Percentiles rank a stretch among this genome's conserved stretches.
Evolutionary conservation across 2,888 invertebrate species (phyloP).

Genomic region (Philereme transversata): DNA sequence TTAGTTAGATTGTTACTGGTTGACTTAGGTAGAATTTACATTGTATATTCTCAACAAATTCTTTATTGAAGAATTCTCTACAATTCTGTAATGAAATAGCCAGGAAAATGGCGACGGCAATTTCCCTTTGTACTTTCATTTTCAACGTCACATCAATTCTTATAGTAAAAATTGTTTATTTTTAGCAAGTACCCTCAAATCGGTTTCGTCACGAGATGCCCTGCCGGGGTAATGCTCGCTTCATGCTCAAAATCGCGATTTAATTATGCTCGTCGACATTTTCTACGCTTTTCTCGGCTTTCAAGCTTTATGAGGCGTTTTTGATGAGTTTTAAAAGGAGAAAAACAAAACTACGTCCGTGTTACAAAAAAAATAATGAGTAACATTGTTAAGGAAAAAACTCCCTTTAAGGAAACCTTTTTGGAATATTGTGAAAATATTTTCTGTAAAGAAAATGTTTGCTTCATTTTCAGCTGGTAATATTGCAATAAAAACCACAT

Average conservation of each 20-base stretch:
- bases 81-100: neutral
- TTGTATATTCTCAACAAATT: no score
- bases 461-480: neutral
- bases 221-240: constrained; percentile 33
- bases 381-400: constrained; percentile 4
- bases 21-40: no score
- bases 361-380: constrained; percentile 2
- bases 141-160: constrained; percentile 16
- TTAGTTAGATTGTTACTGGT: no score
- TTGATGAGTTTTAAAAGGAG: constrained; percentile 20
- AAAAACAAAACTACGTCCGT: constrained; percentile 3
- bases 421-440: no score
- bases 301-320: constrained; percentile 24
- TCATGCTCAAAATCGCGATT: constrained; percentile 38
- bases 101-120: constrained; percentile 7
- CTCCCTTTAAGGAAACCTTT: no score
- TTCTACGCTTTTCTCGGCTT: constrained; percentile 28
- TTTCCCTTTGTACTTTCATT: constrained; percentile 18
- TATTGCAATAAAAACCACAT: no score
- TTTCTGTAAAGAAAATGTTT: no score
- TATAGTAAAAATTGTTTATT: constrained; percentile 18
- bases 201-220: constrained; percentile 25
- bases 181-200: constrained; percentile 11
- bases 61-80: no score
- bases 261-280: constrained; percentile 33